phyloP scores from a whole-genome alignment of 2,888 invertebrate genomes.

The Melinaea marsaeus region DNA sequence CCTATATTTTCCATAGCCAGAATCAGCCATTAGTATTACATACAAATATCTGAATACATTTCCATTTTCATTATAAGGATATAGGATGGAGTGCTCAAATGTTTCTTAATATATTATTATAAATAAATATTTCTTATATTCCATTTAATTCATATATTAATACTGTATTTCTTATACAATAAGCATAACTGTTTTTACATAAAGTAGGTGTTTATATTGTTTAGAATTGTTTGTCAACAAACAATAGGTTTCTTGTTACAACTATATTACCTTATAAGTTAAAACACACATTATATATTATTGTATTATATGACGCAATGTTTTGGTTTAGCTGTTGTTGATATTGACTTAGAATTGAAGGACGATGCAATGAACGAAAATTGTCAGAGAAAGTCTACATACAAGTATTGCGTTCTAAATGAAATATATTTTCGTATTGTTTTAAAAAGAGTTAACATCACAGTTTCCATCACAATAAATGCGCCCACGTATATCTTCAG shows the following conservation, averaged over 20 bases:
- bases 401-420: slow-evolving; percentile 31
- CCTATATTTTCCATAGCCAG: no score
- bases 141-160: slow-evolving; percentile 13
- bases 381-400: slow-evolving; percentile 55
- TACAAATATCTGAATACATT: no score
- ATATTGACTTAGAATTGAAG: slow-evolving; percentile 42
- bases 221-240: neutral
- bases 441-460: slow-evolving; percentile 12
- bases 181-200: neutral
- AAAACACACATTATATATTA: slow-evolving; percentile 16
- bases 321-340: slow-evolving; percentile 25
- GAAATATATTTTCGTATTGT: slow-evolving; percentile 6
- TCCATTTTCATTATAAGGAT: no score
- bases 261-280: slow-evolving; percentile 8
- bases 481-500: slow-evolving; percentile 42
- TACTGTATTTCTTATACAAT: neutral
- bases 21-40: no score
- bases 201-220: neutral
- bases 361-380: slow-evolving; percentile 42
- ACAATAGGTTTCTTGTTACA: neutral
- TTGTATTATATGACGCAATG: slow-evolving; percentile 31
- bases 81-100: no score
- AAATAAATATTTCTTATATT: no score
- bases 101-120: no score
- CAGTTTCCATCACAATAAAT: slow-evolving; percentile 29